Base-by-base conservation (phyloP, 2,797 vertebrate genomes). In the Gallirallus australis region DNA sequence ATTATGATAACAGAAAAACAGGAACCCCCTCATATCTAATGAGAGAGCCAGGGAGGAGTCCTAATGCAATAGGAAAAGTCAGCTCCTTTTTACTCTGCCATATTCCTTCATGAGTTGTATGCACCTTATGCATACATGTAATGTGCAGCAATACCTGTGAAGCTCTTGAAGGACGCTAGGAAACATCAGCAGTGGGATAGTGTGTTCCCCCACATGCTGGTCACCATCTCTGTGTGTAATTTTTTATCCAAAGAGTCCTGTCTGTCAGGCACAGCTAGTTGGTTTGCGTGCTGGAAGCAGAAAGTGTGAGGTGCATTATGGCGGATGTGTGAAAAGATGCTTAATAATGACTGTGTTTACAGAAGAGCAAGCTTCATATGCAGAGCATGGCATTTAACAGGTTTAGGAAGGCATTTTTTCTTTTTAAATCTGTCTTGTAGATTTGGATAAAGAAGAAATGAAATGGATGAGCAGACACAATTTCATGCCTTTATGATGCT, bases 121-220 rank as follows among this genome's bases (percentile, higher is more conserved):
- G 61, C 18, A 52, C 11, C 54, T 23, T 11, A 21, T 21, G 30
- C n/a, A 15, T 21, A 8, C 0, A 2, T 2, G 1, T 47, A 19
- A 33, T 19, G 39, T n/a, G 33, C 59, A 30, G 35, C 35, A 59
- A 5, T 50, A 21, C 5, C 37, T 63, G 9, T 72, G 28, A 27
- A 27, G 20, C 39, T 81, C 45, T 60, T 66, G n/a, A 27, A 78
- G 66, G 50, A 56, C 45, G 21, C 18, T 64, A 42, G 35, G 31
- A 23, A 30, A 4, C 3, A 2, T 23, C 8, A 2, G 2, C 16
- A 27, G 27, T 71, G 42, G 53, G 11, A 19, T 16, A 19, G 17
- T 17, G 56, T 66, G 10, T 12, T 2, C 6, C 50, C 5, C 15
- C 4, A 9, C 30, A 2, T 0, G 1, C 42, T 14, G 1, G 17